Evolutionary conservation across 2,797 vertebrate genomes (phyloP), one percentile per base, ranked within the genome.

Genomic region (Hyperoplus immaculatus): DNA sequence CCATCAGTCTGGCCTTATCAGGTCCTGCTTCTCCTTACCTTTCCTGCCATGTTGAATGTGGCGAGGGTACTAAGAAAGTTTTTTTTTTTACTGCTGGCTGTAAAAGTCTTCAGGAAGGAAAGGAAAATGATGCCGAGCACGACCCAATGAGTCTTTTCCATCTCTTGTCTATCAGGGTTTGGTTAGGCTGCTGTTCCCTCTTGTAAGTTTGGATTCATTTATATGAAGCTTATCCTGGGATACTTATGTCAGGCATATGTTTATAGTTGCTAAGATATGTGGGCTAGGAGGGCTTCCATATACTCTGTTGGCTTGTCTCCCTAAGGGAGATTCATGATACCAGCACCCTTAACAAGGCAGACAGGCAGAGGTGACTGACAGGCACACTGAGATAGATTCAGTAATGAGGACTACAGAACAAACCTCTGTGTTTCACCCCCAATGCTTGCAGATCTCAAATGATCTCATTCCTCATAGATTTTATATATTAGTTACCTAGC

Each of bases 321-420:
- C 87, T 81, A 29, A 59, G 86, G 86, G 87, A 90, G 80, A 87
- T 79, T 86, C 87, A 81, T 80, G 78, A 87, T 92, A 88, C 85
- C 43, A 59, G 82, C 78, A 75, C 63, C 80, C 69, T 80, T 92
- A 90, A 93, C 89, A 89, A 89, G 87, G 86, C 86, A 87, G 74
- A 87, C 83, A 87, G 89, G 90, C 88, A 92, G 89, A 85, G 87
- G 87, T 86, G 91, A 93, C 78, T 92, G 93, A 93, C 92, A 91
- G 89, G 83, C 82, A 73, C 56, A 12, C 84, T 67, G 83, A 88
- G 83, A 88, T 80, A 70, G 73, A 87, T 72, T 88, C 85, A 66
- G 86, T 94, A 92, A 93, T 92, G 87, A 93, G 86, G 84, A 88
- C 81, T 74, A 80, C 85, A 88, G 80, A 87, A 84, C 82, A 83